Base-by-base conservation (phyloP, 2,797 vertebrate genomes). In the Crypturellus tataupa region DNA sequence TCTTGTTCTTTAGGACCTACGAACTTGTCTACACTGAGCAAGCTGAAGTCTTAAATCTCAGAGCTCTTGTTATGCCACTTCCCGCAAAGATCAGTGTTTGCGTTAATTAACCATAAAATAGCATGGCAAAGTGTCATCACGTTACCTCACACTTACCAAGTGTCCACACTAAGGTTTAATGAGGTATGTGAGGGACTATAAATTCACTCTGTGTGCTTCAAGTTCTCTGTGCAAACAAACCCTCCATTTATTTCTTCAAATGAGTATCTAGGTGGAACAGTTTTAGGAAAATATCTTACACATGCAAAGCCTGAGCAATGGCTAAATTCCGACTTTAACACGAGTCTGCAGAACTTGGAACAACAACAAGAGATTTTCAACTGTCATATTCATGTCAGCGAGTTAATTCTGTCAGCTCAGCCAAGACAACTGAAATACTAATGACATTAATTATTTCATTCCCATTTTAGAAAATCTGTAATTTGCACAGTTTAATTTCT, bases 101-200 rank as follows among this genome's bases (percentile, higher is more conserved):
- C 42, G 82, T 87, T 91, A 95, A 95, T 93, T 93, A 96, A 91
- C 49, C 85, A 87, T 59, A 78, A 78, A 91, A 64, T 12, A 83
- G 76, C 79, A 27, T 44, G 53, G 89, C 58, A n/a, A 85, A 92
- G 70, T 17, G 58, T 69, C 72, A 64, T 60, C 81, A 8, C 2
- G 12, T 75, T 62, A 58, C 53, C 80, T 91, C 85, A 80, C 89
- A 89, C 86, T 86, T 88, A 11, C 91, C 19, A 64, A 93, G 82
- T 35, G 91, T 89, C 96, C 95, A 69, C 72, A 39, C 53, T 37
- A 58, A 80, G 85, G 82, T 83, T 96, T 93, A 93, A 94, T 78
- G 85, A 79, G 46, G 79, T 77, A 83, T 75, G 72, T 24, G 81
- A 92, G 33, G 73, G 71, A 40, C 96, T 62, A 55, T 87, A 85